Evolutionary conservation across 2,888 invertebrate genomes (phyloP).

Genomic region (Macroteleia sp.): DNA sequence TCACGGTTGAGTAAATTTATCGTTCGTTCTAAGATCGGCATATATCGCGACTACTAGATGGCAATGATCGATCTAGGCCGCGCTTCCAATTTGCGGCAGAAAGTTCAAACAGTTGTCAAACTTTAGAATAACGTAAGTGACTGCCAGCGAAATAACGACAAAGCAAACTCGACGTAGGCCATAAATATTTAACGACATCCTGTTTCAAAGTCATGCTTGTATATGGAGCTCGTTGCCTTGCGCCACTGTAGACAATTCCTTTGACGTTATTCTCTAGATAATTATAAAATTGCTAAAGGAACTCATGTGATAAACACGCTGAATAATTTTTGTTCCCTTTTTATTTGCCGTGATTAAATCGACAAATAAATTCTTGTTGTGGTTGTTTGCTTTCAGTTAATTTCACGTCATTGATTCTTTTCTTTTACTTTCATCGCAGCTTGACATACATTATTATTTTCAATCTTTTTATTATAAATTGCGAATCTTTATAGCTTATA

Average conservation of each 20-base stretch:
- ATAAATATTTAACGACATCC: constrained; percentile 62
- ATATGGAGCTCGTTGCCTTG: constrained; percentile 6
- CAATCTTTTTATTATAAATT: too few relatives aligned
- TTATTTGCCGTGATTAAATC: too few relatives aligned
- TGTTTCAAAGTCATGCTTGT: constrained; percentile 51
- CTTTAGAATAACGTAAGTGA: constrained; percentile 59
- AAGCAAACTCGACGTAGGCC: constrained; percentile 50
- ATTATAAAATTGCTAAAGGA: constrained; percentile 52
- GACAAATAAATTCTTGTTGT: constrained; percentile 3
- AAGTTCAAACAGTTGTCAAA: constrained; percentile 66
- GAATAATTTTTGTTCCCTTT: constrained; percentile 1
- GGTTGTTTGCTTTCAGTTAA: constrained; percentile 8
- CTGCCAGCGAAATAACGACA: constrained; percentile 59
- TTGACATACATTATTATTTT: too few relatives aligned
- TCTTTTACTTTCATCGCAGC: too few relatives aligned
- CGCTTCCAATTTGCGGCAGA: constrained; percentile 50
- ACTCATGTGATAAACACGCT: constrained; percentile 17
- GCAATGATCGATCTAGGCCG: constrained; percentile 49
- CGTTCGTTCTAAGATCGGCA: constrained; percentile 40
- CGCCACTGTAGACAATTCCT: constrained; percentile 35
- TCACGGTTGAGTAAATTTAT: constrained; percentile 47
- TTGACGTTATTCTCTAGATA: constrained; percentile 54
- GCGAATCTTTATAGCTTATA: too few relatives aligned
- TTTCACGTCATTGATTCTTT: constrained; percentile 32
- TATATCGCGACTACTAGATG: constrained; percentile 40